Evolutionary conservation across 2,113 vertebrate species (phyloP), one percentile per base, ranked within the genome.

Genomic region (Nettapus auritus): DNA sequence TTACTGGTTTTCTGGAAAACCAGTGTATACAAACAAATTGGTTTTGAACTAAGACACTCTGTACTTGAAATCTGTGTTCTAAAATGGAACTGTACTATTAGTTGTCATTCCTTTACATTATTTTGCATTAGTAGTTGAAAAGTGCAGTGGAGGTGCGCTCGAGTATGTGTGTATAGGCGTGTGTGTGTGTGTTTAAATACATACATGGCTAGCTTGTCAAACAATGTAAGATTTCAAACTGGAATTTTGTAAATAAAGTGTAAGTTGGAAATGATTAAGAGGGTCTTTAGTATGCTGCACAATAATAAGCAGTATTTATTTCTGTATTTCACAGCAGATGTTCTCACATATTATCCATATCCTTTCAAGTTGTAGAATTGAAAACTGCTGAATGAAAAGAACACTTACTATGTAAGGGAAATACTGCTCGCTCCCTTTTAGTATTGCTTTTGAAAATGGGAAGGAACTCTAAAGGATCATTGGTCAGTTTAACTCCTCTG

Each of bases 401-500:
- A 93, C 63, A 73, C 17, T 75, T 95, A 88, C 73, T 96, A 82
- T 95, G 85, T 95, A 97, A 96, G 87, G 90, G 84, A 95, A 97
- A 96, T 93, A 75, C 81, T 80, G 36, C 48, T 81, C 29, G 25
- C 91, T 88, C 79, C 73, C 57, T 96, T 31, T 86, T 33, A 64
- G 38, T 85, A 77, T 89, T 57, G 74, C 77, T 90, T 96, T 97
- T 94, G 79, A 89, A 95, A 95, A 88, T 97, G 92, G 78, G 93
- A 97, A 96, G 93, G 83, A 97, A 93, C 94, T 96, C 75, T 94
- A 89, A 97, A 95, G 94, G 74, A 90, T 97, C 85, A 85, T 91
- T 97, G 97, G 96, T 97, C 95, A 97, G 96, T 96, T 97, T 77
- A 97, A 90, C 89, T 97, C 89, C 86, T 98, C 75, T 97, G 66